These are phyloP conservation scores for Tenthredo notha DNA, from an alignment of 2,888 invertebrate species.

Conservation along the genomic window DNA sequence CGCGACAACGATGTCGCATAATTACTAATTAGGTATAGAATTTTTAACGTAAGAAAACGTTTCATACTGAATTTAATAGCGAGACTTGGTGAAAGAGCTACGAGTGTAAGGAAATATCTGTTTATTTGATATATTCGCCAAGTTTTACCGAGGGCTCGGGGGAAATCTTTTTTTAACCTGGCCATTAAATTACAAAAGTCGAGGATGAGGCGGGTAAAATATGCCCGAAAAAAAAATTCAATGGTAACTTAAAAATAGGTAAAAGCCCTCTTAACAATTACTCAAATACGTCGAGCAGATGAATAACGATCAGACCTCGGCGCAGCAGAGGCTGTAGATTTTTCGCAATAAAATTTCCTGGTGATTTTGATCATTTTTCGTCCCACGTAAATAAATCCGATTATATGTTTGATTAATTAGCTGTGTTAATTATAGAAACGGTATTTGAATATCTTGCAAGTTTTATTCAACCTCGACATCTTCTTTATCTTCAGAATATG, in stretches of 20 bases:
- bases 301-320: neutral
- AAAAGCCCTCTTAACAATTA: neutral
- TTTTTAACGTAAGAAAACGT: neutral
- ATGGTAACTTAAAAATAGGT: constrained; percentile 4
- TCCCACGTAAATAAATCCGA: neutral
- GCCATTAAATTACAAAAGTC: constrained; percentile 23
- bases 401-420: neutral
- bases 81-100: neutral
- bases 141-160: constrained; percentile 35
- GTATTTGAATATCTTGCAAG: neutral
- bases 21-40: neutral
- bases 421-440: neutral
- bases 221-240: neutral
- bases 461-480: constrained; percentile 3
- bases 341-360: neutral
- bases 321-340: neutral
- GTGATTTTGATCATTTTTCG: neutral
- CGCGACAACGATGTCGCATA: neutral
- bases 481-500: neutral
- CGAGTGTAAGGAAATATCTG: constrained; percentile 20
- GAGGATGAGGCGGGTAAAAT: neutral
- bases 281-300: neutral
- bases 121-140: constrained; percentile 46
- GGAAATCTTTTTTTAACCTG: constrained; percentile 30
- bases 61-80: neutral